phyloP scores from a whole-genome alignment of 2,888 invertebrate species.

The Netelia melanura region DNA sequence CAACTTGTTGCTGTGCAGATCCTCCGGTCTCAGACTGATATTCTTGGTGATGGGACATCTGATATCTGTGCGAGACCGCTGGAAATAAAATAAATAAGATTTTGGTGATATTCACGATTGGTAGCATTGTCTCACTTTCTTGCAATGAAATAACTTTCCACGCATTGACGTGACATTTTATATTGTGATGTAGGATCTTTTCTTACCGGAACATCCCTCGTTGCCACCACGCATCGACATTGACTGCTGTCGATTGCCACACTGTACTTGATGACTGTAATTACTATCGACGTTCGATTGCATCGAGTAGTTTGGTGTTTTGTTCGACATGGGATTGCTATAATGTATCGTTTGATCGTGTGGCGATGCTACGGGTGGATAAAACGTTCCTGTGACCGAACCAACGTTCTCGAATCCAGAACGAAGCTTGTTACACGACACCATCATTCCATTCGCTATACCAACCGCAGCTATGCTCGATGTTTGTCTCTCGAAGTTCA shows the following conservation, averaged over 20 bases:
- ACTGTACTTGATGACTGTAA: constrained; percentile 80
- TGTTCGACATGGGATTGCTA: constrained; percentile 78
- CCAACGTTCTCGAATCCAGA: constrained; percentile 93
- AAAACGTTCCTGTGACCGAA: constrained; percentile 95
- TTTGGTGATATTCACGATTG: neutral
- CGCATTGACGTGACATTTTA: no score
- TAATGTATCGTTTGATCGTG: constrained; percentile 90
- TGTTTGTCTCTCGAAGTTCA: constrained; percentile 83
- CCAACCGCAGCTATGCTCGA: constrained; percentile 91
- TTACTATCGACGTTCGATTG: constrained; percentile 79
- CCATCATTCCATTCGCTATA: constrained; percentile 94
- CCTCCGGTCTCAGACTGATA: constrained; percentile 77
- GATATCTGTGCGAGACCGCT: constrained; percentile 82
- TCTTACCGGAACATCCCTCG: constrained; percentile 82
- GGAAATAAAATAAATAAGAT: constrained; percentile 45
- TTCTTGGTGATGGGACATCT: constrained; percentile 82
- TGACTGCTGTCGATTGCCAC: constrained; percentile 79
- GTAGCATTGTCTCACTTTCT: neutral
- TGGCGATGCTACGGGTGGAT: constrained; percentile 94
- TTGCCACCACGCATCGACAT: constrained; percentile 84
- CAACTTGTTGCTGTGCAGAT: constrained; percentile 76
- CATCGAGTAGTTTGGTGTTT: constrained; percentile 80
- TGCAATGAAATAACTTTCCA: neutral
- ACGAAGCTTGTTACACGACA: constrained; percentile 93
- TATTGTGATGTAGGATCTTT: neutral